Base-by-base conservation (phyloP, 2,797 vertebrate genomes). In the Argentina silus region DNA sequence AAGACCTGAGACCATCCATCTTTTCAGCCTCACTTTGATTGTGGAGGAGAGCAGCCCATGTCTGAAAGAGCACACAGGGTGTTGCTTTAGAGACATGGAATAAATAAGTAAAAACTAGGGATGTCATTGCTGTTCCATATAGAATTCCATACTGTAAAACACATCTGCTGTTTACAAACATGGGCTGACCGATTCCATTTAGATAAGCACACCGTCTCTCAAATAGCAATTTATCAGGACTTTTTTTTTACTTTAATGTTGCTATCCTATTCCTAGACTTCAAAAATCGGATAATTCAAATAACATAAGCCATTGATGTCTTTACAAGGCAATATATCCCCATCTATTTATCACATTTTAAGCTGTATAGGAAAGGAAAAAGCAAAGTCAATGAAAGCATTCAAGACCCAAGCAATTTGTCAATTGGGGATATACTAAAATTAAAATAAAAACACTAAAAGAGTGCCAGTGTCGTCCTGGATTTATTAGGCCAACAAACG, bases 401-500 rank as follows among this genome's bases (percentile, higher is more conserved):
- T 1, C 15, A 21, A 36, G 23, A 36, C 57, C 10, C 19, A 19
- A 60, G 57, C 23, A 4, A 2, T 36, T 65, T 65, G 17, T 12
- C 8, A 47, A 19, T 68, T 36, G 27, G 27, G 66, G 50, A 42
- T 45, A 48, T 7, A 2, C 27, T 36, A 36, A 36, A 36, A 36
- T 36, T 36, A 36, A 36, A 36, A 36, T 36, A 36, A 12, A 47
- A 12, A 47, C 63, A 48, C n/a, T 1, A 15, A 47, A 44, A 75
- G 73, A 79, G 73, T 42, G 50, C 72, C 74, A 10, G 59, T 83
- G 88, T 88, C 85, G 67, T 64, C 70, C 53, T 69, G 70, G 70
- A 89, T 91, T 91, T 84, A 81, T 78, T 85, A 83, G 78, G 75
- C 80, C 82, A 78, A 78, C 78, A 83, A 87, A 82, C 70, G 76